Base-by-base conservation (phyloP, 2,113 vertebrate species). In the Carettochelys insculpta region DNA sequence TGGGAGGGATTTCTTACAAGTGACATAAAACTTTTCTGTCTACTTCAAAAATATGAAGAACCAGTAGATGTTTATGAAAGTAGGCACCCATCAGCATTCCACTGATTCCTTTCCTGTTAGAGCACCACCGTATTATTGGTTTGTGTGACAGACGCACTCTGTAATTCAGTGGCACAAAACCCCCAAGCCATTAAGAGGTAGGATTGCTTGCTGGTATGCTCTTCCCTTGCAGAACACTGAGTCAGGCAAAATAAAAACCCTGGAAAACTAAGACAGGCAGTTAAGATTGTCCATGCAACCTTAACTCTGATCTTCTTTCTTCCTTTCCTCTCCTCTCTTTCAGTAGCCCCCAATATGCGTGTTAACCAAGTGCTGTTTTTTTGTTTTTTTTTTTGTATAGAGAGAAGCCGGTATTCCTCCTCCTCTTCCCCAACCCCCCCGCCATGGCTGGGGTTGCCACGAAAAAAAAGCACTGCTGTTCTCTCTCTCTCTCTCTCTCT, bases 11-110 rank as follows among this genome's bases (percentile, higher is more conserved):
- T 31, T 68, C 73, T 68, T 80, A 27, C 58, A 51, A 3, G 29
- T 79, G 27, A 52, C 1, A 12, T 5, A 19, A 10, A 0, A 22
- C 38, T 83, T 38, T 80, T 83, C 83, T 75, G 6, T 27, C 17
- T 9, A 8, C 65, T 6, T 25, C 0, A 61, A 47, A 38, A 5
- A 65, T 5, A 51, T 48, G 80, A 68, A 6, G 11, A 43, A 31
- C 27, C 80, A 22, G 56, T 0, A 19, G 48, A 1, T 43, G 71
- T 29, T 61, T 16, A 48, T 3, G 27, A 61, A 75, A 25, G 38
- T 2, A 58, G 1, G 0, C 0, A 38, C 11, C 51, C 38, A 29
- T n/a, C 8, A 29, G 19, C 24, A 77, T n/a, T 51, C 31, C 48
- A 22, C n/a, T 6, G n/a, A 65, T 38, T 11, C 19, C 17, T 22